Evolutionary conservation across 1,140 invertebrate genomes (phyloP).

Genomic region (Lanistes nyassanus): DNA sequence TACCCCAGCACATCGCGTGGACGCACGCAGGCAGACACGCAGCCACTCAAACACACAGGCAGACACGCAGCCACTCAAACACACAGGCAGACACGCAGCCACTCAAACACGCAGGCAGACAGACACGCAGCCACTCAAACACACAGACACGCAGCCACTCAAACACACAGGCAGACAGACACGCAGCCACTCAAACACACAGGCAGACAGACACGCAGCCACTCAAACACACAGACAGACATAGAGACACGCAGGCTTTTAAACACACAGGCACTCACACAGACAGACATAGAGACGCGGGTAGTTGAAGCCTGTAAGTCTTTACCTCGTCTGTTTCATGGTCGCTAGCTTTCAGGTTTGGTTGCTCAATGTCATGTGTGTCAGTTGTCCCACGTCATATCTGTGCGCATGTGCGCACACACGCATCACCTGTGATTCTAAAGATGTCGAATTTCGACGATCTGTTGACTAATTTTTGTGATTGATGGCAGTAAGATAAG

Average conservation of each 20-base stretch:
- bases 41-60: no score
- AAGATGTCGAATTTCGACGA: no score
- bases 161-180: conserved; percentile 8
- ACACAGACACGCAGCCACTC: background rate
- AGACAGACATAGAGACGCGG: background rate
- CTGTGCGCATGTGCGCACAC: background rate
- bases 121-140: conserved; percentile 9
- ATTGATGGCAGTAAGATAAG: no score
- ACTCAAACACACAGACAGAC: conserved; percentile 4
- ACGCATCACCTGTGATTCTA: background rate
- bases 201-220: background rate
- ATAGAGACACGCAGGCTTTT: background rate
- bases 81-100: no score
- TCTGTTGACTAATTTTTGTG: no score
- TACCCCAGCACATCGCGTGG: no score
- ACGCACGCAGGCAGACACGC: no score
- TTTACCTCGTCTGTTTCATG: no score
- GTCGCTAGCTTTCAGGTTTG: background rate
- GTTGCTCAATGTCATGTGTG: background rate
- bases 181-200: conserved; percentile 8
- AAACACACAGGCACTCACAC: conserved; percentile 1
- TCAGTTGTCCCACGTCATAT: background rate
- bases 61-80: no score
- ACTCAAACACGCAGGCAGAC: no score
- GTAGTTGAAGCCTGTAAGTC: no score